Conservation (phyloP, 2,797 vertebrate species). For the Sebastes itinus region DNA sequence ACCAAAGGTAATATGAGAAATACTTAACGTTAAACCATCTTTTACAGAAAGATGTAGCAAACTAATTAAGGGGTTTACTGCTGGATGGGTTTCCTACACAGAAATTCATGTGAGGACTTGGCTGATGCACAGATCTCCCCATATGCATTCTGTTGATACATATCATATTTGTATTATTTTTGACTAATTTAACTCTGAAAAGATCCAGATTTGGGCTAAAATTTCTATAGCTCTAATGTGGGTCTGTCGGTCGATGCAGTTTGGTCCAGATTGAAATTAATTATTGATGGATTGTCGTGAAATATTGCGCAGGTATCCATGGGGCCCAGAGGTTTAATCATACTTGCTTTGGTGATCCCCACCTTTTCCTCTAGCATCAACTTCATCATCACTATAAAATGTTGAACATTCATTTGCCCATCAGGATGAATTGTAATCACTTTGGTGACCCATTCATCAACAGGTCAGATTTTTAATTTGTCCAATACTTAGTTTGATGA, state of each 20-base stretch:
- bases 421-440: not conserved
- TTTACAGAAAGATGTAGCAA: not conserved
- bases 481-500: too few relatives aligned
- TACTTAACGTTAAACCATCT: constrained; percentile 4
- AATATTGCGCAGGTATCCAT: too few relatives aligned
- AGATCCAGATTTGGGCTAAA: not conserved
- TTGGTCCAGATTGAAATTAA: too few relatives aligned
- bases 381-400: not conserved
- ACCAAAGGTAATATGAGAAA: constrained; percentile 27
- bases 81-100: not conserved
- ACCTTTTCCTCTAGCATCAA: not conserved
- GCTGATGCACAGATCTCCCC: not conserved
- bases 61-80: constrained; percentile 41
- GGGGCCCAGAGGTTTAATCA: too few relatives aligned
- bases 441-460: too few relatives aligned
- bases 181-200: not conserved
- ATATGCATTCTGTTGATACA: not conserved
- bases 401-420: not conserved
- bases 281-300: too few relatives aligned
- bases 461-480: too few relatives aligned
- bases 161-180: not conserved
- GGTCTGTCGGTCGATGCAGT: not conserved
- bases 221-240: not conserved
- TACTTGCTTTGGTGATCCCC: not conserved
- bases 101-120: not conserved